Base-by-base conservation (phyloP, 2,797 vertebrate genomes). In the Melanotaenia nigrans region DNA sequence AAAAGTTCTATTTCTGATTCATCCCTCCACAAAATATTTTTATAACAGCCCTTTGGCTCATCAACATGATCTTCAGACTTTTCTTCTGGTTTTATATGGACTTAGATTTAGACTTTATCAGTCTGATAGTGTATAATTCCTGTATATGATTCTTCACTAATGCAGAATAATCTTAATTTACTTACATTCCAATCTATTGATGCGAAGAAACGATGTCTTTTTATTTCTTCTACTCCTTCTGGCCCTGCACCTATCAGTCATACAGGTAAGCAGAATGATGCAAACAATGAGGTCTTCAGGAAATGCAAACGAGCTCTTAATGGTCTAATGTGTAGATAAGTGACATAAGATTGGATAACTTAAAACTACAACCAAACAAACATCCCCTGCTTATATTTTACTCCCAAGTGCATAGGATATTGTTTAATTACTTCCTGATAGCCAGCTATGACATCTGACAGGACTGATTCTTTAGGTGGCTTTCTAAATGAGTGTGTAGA, bases 221-320 rank as follows among this genome's bases (percentile, higher is more conserved):
- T 95, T 77, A 96, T 95, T 88, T 96, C 95, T 74, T 96, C 95
- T 38, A 96, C 89, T 72, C 95, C 95, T 7, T 95, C 95, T 68
- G 93, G 93, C 75, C 95, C 95, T 5, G 95, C 95, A 71, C 95
- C 95, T 96, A 25, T 61, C 32, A 75, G 72, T 71, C 32, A 68
- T 53, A 85, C 5, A 78, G n/a, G 83, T 25, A 24, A 18, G 72
- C 20, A 71, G 38, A 73, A 65, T 55, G 2, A 63, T 45, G 1
- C 16, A 25, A 42, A 33, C n/a, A 13, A 25, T 28, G 3, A 5
- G 7, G 30, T 20, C 5, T 12, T 18, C 12, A 4, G 10, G 33
- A 12, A 47, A 28, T 42, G 35, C 14, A 35, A 3, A 57, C 1
- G 4, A 1, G 25, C 54, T 24, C 7, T 36, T 10, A n/a, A 49